Evolutionary conservation across 92 coral and sea anemone genomes (phyloP).

Genomic region (Umimayanthus chanpuru): DNA sequence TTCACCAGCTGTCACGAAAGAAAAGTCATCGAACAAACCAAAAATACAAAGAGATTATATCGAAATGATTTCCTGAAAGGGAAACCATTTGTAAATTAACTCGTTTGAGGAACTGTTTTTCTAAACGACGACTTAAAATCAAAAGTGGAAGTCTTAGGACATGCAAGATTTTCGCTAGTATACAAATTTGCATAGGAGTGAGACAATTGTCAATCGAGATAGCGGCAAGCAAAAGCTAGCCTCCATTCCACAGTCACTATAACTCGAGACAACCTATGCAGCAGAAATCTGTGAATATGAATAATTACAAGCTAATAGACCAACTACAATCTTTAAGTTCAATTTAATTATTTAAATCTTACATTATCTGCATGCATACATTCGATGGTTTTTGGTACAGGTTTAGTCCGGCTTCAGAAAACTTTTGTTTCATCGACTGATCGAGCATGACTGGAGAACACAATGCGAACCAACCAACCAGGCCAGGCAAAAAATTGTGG

Average conservation of each 20-base stretch:
- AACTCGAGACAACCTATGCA: constrained; percentile 2
- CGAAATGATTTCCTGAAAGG: constrained; percentile 45
- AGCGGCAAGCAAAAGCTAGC: constrained; percentile 5
- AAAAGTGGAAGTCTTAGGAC: neutral
- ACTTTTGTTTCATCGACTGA: constrained; percentile 40
- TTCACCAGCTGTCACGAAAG: constrained; percentile 45
- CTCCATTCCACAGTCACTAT: constrained; percentile 14
- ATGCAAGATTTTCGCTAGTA: neutral
- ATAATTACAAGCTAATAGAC: constrained; percentile 47
- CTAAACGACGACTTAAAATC: constrained; percentile 3
- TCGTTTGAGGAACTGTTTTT: constrained; percentile 7
- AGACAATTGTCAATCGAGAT: constrained; percentile 26
- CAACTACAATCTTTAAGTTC: constrained; percentile 54
- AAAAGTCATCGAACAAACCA: constrained; percentile 18
- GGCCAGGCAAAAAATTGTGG: constrained; percentile 7
- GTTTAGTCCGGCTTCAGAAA: constrained; percentile 9
- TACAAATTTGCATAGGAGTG: constrained; percentile 37
- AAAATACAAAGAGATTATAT: constrained; percentile 33
- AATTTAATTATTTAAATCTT: constrained; percentile 57
- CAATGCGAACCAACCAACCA: constrained; percentile 43
- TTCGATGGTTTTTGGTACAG: neutral
- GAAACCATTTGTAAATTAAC: constrained; percentile 35
- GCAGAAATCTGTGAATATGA: constrained; percentile 6
- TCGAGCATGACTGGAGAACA: constrained; percentile 39
- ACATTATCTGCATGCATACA: constrained; percentile 17